These are phyloP conservation scores for Ceratosolen fusciceps DNA, from an alignment of 1,140 invertebrate genomes.

Conservation along the genomic window DNA sequence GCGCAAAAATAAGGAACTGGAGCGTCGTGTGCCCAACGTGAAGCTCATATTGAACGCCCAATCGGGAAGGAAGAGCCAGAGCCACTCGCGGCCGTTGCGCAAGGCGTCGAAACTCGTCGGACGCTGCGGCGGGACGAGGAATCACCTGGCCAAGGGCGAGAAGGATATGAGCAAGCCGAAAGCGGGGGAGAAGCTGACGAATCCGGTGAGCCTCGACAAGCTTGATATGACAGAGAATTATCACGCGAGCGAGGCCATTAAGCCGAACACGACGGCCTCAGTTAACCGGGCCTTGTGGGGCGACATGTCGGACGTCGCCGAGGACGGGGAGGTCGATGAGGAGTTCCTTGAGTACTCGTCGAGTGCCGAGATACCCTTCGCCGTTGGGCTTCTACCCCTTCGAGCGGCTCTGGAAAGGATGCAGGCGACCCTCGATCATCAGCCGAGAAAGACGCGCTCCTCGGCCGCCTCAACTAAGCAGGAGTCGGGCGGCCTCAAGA, in stretches of 20 bases:
- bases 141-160: slow-evolving; percentile 35
- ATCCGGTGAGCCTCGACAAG: slow-evolving; percentile 42
- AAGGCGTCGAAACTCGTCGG: slow-evolving; percentile 55
- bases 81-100: slow-evolving; percentile 50
- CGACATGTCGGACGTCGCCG: slow-evolving; percentile 67
- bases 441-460: slow-evolving; percentile 70
- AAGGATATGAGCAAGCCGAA: slow-evolving; percentile 44
- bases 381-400: slow-evolving; percentile 69
- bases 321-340: slow-evolving; percentile 54
- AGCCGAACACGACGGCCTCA: slow-evolving; percentile 52
- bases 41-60: slow-evolving; percentile 41
- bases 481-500: slow-evolving; percentile 56
- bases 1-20: slow-evolving; percentile 58
- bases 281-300: slow-evolving; percentile 68
- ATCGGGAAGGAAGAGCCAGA: slow-evolving; percentile 51
- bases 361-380: slow-evolving; percentile 70
- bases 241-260: slow-evolving; percentile 46
- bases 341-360: slow-evolving; percentile 60
- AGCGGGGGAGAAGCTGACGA: slow-evolving; percentile 45
- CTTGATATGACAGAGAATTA: slow-evolving; percentile 16
- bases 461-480: slow-evolving; percentile 62
- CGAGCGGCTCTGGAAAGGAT: slow-evolving; percentile 70
- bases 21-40: slow-evolving; percentile 58
- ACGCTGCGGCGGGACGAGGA: slow-evolving; percentile 48
- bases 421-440: slow-evolving; percentile 70